Base-by-base conservation (phyloP, 2,888 invertebrate genomes). In the Maniola hyperantus region DNA sequence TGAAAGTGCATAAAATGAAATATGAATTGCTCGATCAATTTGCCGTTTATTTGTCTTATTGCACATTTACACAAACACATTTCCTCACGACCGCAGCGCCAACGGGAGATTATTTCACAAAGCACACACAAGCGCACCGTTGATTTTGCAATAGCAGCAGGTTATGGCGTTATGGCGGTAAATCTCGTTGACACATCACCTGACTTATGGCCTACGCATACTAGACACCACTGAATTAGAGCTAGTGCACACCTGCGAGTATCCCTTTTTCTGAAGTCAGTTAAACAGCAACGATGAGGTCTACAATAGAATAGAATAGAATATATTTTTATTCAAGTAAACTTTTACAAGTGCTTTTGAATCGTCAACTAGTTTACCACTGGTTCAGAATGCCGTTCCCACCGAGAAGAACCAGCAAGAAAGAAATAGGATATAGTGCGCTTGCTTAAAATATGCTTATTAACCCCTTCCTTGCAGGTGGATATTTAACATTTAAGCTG, bases 121-220 rank as follows among this genome's bases (percentile, higher is more conserved):
- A 67, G 53, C 65, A 54, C 54, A 63, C 53, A 48, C 60, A 36
- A 48, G 65, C 53, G 46, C 66, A 44, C 65, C 72, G 74, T 66
- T 74, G 80, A 82, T 88, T 87, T 84, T 79, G 78, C 83, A 87
- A 88, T 70, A 20, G 75, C 74, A 55, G 71, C 85, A 81, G 85
- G n/a, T 33, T 62, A 44, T 44, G 63, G 63, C 34, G 78, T 85
- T 84, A 86, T 83, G 75, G 79, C 79, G 73, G 76, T 83, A 80
- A 84, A 82, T 77, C 79, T 75, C 73, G 78, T 77, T 82, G 87
- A 88, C 88, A 85, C 76, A 82, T 83, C 85, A 71, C 42, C 75
- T 84, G 79, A 87, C 73, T 85, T 84, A 87, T 82, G 71, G 78
- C 72, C 72, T 64, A 70, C 68, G 63, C 64, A 61, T 51, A 64